Base-by-base conservation (phyloP, 92 coral and sea anemone genomes). In the Porites evermanni region DNA sequence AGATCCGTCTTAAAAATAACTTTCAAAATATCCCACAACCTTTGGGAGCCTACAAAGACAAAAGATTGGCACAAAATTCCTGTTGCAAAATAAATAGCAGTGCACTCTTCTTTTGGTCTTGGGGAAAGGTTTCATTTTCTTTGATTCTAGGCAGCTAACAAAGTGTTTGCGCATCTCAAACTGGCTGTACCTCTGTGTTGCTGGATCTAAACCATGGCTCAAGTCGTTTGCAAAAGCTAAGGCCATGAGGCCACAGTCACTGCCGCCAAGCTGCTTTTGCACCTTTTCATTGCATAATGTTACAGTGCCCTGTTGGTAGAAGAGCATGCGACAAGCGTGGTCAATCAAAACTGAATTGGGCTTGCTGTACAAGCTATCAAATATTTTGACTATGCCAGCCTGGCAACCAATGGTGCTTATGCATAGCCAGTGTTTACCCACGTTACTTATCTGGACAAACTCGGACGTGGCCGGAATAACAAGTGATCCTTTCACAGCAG, bases 191-290 rank as follows among this genome's bases (percentile, higher is more conserved):
- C 69, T 72, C 72, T 84, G 78, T 7, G 74, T 85, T 65, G 73
- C 47, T 44, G 92, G 88, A 54, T 89, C 89, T 11, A 79, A 79
- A 17, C 69, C 93, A 47, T 85, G 83, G 56, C 89, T 85, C 70
- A 85, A 79, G 74, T 75, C 78, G 53, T 79, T 89, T 21, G 89
- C 89, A 85, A 84, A 89, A n/a, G 93, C 90, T 67, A 90, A 53
- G 16, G 93, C 83, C 19, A 86, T 74, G 74, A 86, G 85, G n/a
- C 90, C 89, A 26, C 93, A 85, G 29, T 85, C 83, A 65, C 78
- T 85, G 0, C 75, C 58, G 17, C 93, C 89, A 14, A n/a, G 6
- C 65, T 90, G 93, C 63, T 67, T 75, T 79, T 90, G 89, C 8
- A 85, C 89, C 68, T 79, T 90, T 59, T 80, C 89, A 60, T 80